Evolutionary conservation across 2,113 vertebrate genomes (phyloP).

Genomic region (Phyllostomus hastatus): DNA sequence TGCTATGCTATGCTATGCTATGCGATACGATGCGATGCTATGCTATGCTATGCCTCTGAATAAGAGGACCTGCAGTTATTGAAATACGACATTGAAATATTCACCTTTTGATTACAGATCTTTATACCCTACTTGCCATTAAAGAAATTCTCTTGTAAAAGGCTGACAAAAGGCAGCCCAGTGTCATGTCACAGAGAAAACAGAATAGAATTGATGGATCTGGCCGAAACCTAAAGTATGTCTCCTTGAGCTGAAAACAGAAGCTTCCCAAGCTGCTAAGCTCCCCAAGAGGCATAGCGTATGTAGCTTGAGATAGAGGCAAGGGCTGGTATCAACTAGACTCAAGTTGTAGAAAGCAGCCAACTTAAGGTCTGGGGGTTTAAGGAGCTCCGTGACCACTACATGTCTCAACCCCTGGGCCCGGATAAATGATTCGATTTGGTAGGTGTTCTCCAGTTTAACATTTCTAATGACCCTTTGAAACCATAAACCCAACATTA

Average conservation of each 20-base stretch:
- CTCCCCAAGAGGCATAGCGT: background rate
- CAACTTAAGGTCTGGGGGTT: background rate
- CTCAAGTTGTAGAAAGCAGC: background rate
- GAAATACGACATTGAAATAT: constrained; percentile 62
- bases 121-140: constrained; percentile 74
- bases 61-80: constrained; percentile 73
- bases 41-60: constrained; percentile 67
- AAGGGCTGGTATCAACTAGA: background rate
- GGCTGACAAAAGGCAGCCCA: constrained; percentile 60
- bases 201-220: constrained; percentile 62
- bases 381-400: background rate
- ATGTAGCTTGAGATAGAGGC: background rate
- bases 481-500: constrained; percentile 60
- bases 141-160: constrained; percentile 73
- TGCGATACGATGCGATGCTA: constrained; percentile 56
- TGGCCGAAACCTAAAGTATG: constrained; percentile 35
- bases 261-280: background rate
- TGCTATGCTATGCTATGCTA: constrained; percentile 48
- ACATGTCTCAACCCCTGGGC: background rate
- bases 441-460: constrained; percentile 21
- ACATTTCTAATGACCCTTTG: constrained; percentile 64
- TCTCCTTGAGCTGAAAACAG: constrained; percentile 27
- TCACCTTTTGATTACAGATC: constrained; percentile 76
- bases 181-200: constrained; percentile 75
- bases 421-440: background rate